Conservation (phyloP, 2,888 invertebrate genomes). For the Drosophila pegasa region DNA sequence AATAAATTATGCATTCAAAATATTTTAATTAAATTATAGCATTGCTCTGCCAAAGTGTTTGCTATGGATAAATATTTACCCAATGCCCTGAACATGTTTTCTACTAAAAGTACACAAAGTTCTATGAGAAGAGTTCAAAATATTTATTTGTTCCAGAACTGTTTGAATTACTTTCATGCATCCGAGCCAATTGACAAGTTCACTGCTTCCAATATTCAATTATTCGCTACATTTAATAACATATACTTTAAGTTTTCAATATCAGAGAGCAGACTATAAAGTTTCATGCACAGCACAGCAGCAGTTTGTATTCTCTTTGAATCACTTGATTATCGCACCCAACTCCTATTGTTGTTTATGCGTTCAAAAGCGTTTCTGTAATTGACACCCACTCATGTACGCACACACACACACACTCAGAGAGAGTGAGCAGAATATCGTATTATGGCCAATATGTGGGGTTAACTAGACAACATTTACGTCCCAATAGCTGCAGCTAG, state of each 20-base stretch:
- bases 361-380: constrained; percentile 46
- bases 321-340: constrained; percentile 2
- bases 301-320: background rate
- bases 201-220: background rate
- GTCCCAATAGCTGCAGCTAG: constrained; percentile 4
- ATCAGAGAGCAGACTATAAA: background rate
- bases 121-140: background rate
- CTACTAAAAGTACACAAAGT: background rate
- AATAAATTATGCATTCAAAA: too few relatives aligned
- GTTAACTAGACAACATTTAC: constrained; percentile 35
- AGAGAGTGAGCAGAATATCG: constrained; percentile 8
- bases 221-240: background rate
- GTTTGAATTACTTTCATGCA: background rate
- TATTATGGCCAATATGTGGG: constrained; percentile 33
- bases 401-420: background rate
- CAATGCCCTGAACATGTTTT: background rate
- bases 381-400: constrained; percentile 52
- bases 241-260: too few relatives aligned
- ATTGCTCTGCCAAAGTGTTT: background rate
- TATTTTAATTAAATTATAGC: background rate
- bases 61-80: background rate
- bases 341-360: constrained; percentile 27
- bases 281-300: background rate
- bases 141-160: background rate
- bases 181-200: too few relatives aligned